phyloP scores from a whole-genome alignment of 2,113 vertebrate species.

The Orthonyx spaldingii region DNA sequence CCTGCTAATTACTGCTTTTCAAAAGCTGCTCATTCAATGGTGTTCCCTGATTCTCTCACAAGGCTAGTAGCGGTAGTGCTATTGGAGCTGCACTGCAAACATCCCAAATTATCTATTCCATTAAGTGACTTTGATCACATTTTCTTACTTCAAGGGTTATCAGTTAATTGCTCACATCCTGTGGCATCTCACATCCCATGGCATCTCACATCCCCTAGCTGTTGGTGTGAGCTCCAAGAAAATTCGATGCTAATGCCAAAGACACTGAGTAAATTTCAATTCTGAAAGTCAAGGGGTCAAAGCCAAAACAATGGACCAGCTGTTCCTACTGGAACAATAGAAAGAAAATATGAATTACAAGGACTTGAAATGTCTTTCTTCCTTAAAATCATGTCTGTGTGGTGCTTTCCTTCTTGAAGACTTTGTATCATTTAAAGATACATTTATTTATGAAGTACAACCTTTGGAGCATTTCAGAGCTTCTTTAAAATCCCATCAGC shows the following conservation, averaged over 20 bases:
- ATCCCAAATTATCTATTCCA: not conserved
- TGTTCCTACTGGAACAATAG: not conserved
- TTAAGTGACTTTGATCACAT: not conserved
- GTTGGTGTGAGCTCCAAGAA: not conserved
- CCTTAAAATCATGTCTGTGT: not conserved
- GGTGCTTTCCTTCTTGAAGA: not conserved
- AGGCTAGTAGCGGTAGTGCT: not conserved
- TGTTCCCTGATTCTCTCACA: not conserved
- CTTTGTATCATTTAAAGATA: not conserved
- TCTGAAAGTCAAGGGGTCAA: not conserved
- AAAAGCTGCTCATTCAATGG: not conserved
- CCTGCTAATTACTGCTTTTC: not conserved
- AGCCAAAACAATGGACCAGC: not conserved
- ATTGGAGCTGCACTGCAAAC: not conserved
- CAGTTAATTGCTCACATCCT: not conserved
- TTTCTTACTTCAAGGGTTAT: not conserved
- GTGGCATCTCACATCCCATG: not conserved
- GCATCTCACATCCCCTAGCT: not conserved
- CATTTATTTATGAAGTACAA: not conserved
- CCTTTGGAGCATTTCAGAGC: not conserved
- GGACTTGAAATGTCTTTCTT: not conserved
- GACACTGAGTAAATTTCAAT: not conserved
- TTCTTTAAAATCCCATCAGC: not conserved
- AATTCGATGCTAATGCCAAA: not conserved
- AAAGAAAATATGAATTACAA: not conserved